Conservation (phyloP, 2,888 invertebrate genomes). For the Heliconius cydno region DNA sequence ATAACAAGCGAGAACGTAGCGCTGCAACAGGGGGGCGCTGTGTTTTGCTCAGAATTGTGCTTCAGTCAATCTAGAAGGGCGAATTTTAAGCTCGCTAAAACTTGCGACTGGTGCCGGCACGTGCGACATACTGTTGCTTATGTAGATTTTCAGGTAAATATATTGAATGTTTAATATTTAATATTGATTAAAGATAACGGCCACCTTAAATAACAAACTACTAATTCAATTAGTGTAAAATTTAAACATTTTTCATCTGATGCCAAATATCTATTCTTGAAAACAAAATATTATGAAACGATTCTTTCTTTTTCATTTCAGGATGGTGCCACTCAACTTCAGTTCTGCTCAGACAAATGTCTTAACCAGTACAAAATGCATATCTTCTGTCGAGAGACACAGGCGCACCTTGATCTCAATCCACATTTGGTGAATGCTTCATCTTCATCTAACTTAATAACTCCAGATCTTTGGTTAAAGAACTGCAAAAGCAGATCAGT, state of each 20-base stretch:
- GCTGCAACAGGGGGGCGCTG: conserved; percentile 79
- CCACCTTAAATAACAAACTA: too few relatives aligned
- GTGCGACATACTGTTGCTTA: conserved; percentile 95
- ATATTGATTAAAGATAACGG: too few relatives aligned
- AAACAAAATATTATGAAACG: not conserved
- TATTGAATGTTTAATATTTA: too few relatives aligned
- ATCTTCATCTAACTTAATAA: conserved; percentile 86
- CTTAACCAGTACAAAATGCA: conserved; percentile 98
- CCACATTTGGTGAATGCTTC: conserved; percentile 86
- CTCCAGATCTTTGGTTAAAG: conserved; percentile 95
- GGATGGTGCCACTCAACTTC: conserved; percentile 95
- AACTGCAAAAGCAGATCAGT: conserved; percentile 89
- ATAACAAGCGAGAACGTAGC: conserved; percentile 82
- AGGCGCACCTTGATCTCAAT: conserved; percentile 94
- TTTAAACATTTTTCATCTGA: too few relatives aligned
- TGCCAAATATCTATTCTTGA: not conserved
- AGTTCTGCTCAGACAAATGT: conserved; percentile 96
- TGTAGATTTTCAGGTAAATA: conserved; percentile 91
- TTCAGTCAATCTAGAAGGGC: conserved; percentile 95
- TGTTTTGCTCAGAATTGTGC: conserved; percentile 94
- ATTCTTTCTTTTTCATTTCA: conserved; percentile 61
- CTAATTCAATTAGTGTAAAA: too few relatives aligned
- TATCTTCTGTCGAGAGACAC: conserved; percentile 96
- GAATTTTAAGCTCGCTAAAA: conserved; percentile 94
- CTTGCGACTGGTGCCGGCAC: conserved; percentile 97